Evolutionary conservation across 2,888 invertebrate genomes (phyloP).

Genomic region (Euplexia lucipara): DNA sequence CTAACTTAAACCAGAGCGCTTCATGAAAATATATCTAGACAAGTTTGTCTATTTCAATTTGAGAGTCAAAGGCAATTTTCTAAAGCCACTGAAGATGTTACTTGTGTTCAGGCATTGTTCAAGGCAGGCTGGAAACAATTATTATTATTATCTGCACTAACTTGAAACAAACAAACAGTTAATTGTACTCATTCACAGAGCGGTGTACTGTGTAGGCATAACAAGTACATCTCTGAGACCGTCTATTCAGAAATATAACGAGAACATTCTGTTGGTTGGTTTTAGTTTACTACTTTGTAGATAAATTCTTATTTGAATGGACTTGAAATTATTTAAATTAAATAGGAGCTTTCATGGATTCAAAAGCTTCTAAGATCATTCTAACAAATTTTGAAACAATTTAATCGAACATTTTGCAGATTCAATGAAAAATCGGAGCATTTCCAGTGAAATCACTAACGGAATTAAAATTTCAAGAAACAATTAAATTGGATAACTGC

Average conservation of each 20-base stretch:
- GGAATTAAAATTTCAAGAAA: slow-evolving; percentile 6
- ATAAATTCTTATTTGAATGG: not conserved
- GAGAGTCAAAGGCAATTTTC: not conserved
- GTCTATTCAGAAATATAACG: slow-evolving; percentile 29
- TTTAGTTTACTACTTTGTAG: slow-evolving; percentile 5
- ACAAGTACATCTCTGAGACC: slow-evolving; percentile 28
- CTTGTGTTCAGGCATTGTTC: slow-evolving; percentile 25
- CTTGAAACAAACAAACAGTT: slow-evolving; percentile 41
- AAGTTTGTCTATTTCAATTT: not conserved
- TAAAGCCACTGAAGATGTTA: slow-evolving; percentile 13
- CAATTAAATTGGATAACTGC: slow-evolving; percentile 15
- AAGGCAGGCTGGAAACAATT: slow-evolving; percentile 22
- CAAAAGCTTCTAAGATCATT: not conserved
- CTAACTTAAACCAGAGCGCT: not conserved
- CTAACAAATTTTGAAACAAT: not conserved
- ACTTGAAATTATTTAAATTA: slow-evolving; percentile 15
- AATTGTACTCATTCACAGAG: slow-evolving; percentile 40
- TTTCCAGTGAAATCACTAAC: no score
- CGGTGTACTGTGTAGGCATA: slow-evolving; percentile 24
- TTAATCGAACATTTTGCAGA: not conserved
- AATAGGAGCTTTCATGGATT: not conserved
- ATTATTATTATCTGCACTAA: slow-evolving; percentile 33
- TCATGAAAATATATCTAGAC: not conserved
- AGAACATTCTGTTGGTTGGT: slow-evolving; percentile 12
- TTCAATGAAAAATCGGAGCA: not conserved